These are phyloP conservation scores for Apolygus lucorum DNA, from an alignment of 1,140 invertebrate genomes.

Conservation along the genomic window DNA sequence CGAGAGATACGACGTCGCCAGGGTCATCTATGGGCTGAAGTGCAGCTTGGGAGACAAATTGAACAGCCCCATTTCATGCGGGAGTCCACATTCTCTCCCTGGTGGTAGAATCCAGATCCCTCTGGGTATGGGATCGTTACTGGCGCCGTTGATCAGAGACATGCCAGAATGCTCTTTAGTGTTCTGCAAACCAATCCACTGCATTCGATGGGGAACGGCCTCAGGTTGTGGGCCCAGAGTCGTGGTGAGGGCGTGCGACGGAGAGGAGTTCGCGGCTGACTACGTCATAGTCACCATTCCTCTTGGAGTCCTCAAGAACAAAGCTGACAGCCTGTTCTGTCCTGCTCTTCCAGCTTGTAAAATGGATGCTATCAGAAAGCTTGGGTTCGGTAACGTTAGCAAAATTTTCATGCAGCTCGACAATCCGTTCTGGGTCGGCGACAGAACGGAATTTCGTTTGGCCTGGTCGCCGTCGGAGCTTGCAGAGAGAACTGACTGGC, in stretches of 20 bases:
- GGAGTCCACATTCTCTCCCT: constrained; percentile 27
- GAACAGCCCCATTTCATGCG: constrained; percentile 21
- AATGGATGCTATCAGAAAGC: constrained; percentile 58
- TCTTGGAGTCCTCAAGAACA: constrained; percentile 71
- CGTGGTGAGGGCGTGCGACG: constrained; percentile 58
- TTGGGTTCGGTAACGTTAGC: constrained; percentile 60
- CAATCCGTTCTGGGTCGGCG: constrained; percentile 48
- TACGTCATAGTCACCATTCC: constrained; percentile 74
- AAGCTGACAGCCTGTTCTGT: constrained; percentile 61
- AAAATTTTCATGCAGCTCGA: constrained; percentile 43
- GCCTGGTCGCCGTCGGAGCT: constrained; percentile 36
- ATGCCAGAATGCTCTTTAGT: constrained; percentile 26
- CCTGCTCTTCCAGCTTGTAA: constrained; percentile 65
- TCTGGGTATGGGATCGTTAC: constrained; percentile 24
- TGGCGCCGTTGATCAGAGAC: constrained; percentile 29
- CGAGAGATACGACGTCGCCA: constrained; percentile 50
- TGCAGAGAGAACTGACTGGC: constrained; percentile 52
- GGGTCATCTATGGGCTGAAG: constrained; percentile 54
- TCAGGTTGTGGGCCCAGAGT: constrained; percentile 41
- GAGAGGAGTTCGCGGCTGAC: constrained; percentile 57
- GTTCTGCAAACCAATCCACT: constrained; percentile 27
- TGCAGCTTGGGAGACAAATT: constrained; percentile 49
- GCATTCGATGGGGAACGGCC: constrained; percentile 28
- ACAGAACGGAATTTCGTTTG: constrained; percentile 41
- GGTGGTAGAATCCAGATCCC: constrained; percentile 33